Evolutionary conservation across 2,113 vertebrate genomes (phyloP).

Genomic region (Gymnogyps californianus): DNA sequence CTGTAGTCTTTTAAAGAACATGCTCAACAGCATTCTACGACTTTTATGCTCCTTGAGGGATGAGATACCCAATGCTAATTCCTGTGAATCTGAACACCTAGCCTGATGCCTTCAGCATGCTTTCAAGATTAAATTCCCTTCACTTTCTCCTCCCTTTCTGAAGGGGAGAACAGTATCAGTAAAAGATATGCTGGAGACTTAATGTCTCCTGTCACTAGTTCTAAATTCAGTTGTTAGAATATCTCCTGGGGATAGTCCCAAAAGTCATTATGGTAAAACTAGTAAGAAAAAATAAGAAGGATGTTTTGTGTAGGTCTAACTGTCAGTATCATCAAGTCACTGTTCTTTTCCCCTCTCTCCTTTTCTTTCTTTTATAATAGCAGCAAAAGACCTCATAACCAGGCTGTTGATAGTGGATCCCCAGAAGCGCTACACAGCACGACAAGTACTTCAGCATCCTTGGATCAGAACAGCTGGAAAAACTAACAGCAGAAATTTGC

Average conservation of each 20-base stretch:
- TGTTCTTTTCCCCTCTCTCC: not conserved
- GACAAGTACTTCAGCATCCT: conserved; percentile 83
- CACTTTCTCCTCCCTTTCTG: not conserved
- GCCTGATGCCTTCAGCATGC: not conserved
- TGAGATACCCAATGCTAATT: not conserved
- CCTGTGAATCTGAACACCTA: not conserved
- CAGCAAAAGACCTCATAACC: conserved; percentile 86
- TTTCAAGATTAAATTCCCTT: not conserved
- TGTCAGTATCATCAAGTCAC: not conserved
- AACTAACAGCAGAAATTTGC: conserved; percentile 51
- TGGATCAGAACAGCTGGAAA: conserved; percentile 84
- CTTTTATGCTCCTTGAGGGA: not conserved
- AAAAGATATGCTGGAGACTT: not conserved
- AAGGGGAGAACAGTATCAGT: not conserved
- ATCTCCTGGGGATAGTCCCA: not conserved
- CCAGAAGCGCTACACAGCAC: conserved; percentile 83
- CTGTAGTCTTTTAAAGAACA: not conserved
- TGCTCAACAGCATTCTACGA: not conserved
- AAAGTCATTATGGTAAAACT: not conserved
- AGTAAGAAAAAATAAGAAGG: not conserved
- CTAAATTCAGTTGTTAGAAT: not conserved
- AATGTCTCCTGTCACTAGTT: not conserved
- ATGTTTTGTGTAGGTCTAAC: not conserved
- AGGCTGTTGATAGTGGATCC: conserved; percentile 87
- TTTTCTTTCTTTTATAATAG: conserved; percentile 34